Evolutionary conservation across 2,888 invertebrate genomes (phyloP), one percentile per base, ranked within the genome.

Genomic region (Oligia latruncula): DNA sequence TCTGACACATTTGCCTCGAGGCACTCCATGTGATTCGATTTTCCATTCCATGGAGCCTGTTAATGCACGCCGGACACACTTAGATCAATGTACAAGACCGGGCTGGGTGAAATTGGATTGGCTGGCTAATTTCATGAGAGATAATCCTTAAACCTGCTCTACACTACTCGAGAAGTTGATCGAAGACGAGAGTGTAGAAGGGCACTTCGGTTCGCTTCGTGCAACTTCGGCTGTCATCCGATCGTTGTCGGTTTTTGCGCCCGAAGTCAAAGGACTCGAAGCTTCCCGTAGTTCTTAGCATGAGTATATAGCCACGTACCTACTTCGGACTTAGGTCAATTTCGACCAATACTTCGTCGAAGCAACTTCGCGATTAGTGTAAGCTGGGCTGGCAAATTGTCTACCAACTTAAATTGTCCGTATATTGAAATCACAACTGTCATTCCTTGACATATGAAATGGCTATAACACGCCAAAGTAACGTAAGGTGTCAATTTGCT

Each of bases 11-110:
- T 75, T 78, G 55, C 58, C 67, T 73, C 66, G 40, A 46, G 66
- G 76, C 73, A 70, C 66, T 79, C 78, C 70, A 78, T 80, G 80
- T 83, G 72, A 88, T 85, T 71, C 71, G 52, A 88, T 88, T 87
- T 80, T 82, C 85, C 74, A 72, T 82, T 75, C 66, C 52, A 60
- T 74, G 70, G 46, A 73, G 52, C 71, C 60, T 29, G 73, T 66
- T 78, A 83, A 81, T 80, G 77, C 68, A 46, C 40, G 52, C 29
- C 74, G 55, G 71, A 82, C 75, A 65, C 77, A 81, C 82, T 82
- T 80, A 65, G 78, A 74, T 78, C 77, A 81, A 68, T 74, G 71
- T 62, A 52, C 46, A 65, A 43, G 67, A 71, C 49, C 29, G 23
- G 62, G 40, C 13, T 58, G 40, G 46, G 9, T 66, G 60, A 60